Evolutionary conservation across 53 echinoderm and acorn worm genomes (phyloP), one percentile per base, ranked within the genome.

Genomic region (Holothuria leucospilota): DNA sequence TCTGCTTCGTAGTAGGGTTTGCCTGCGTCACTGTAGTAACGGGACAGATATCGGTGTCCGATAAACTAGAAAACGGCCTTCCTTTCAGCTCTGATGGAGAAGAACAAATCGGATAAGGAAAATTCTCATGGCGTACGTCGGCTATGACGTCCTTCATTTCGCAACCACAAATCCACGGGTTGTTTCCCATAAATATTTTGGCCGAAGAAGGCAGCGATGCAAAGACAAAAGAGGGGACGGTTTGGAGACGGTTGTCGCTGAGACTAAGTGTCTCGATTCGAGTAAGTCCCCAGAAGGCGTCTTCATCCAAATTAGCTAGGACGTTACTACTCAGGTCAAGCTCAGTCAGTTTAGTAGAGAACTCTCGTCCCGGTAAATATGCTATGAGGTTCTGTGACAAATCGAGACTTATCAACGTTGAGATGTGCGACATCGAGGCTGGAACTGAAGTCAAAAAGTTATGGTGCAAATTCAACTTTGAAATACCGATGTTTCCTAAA

Each of bases 401-500:
- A 61, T 80, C 80, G 28, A 80, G 61, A 10, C 59, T 59, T 16
- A 58, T 62, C 53, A 80, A 24, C 2, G 80, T 59, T 80, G 80
- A 29, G 20, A 80, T 28, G 16, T 62, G 80, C 6, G 80, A 59
- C 80, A 80, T 80, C 2, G 80, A 80, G 39, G 34, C 39, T 9
- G 80, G 80, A 21, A 80, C 56, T 29, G 80, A 30, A 34, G 59
- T 59, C 56, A 80, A 58, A 51, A 80, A 80, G 34, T 80, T 80
- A 56, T 80, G 60, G 56, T 80, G 80, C 56, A 80, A 29, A 0
- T 61, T 80, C 61, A 80, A 28, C 21, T 59, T 80, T 21, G 80
- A 56, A n/a, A 80, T 25, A 60, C 24, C 24, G 21, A 58, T 80
- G 25, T 28, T 61, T 14, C 18, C 80, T 28, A 80, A 62, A 2